These are phyloP conservation scores for Paracanthobrama guichenoti DNA, from an alignment of 2,113 vertebrate species.

Conservation along the genomic window DNA sequence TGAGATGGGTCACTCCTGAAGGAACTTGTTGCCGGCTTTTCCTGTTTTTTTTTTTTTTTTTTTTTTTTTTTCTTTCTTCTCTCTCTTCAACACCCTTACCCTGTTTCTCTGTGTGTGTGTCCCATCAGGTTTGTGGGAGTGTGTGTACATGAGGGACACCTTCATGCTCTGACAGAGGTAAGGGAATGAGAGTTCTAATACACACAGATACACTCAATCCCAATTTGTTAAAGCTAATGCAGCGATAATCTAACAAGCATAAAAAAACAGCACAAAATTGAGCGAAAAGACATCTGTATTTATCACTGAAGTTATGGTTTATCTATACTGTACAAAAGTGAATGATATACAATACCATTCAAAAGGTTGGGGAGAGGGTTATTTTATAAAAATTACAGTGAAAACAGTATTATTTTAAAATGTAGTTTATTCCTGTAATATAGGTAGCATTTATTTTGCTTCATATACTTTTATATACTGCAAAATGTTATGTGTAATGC, in stretches of 20 bases:
- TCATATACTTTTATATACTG: background rate
- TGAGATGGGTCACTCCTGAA: conserved; percentile 32
- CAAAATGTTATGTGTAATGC: background rate
- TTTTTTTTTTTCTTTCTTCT: too few relatives aligned
- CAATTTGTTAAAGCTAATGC: background rate
- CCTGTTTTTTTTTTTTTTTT: background rate
- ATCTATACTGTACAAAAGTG: background rate
- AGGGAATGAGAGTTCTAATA: conserved; percentile 10
- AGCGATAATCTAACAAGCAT: background rate
- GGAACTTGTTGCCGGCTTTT: conserved; percentile 35
- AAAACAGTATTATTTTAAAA: background rate
- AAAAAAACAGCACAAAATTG: too few relatives aligned
- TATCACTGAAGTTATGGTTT: background rate
- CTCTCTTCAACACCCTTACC: background rate
- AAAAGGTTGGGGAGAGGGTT: background rate
- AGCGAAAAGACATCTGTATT: too few relatives aligned
- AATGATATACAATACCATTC: background rate
- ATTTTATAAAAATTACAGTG: background rate
- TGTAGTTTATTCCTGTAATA: background rate
- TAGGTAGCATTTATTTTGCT: background rate
- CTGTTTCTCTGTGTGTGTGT: conserved; percentile 12
- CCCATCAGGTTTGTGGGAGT: conserved; percentile 88
- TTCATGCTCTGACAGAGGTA: conserved; percentile 93
- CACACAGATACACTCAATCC: background rate
- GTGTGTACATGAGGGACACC: conserved; percentile 93